Conservation (phyloP, 2,797 vertebrate genomes). For the Eulemur albifrons region DNA sequence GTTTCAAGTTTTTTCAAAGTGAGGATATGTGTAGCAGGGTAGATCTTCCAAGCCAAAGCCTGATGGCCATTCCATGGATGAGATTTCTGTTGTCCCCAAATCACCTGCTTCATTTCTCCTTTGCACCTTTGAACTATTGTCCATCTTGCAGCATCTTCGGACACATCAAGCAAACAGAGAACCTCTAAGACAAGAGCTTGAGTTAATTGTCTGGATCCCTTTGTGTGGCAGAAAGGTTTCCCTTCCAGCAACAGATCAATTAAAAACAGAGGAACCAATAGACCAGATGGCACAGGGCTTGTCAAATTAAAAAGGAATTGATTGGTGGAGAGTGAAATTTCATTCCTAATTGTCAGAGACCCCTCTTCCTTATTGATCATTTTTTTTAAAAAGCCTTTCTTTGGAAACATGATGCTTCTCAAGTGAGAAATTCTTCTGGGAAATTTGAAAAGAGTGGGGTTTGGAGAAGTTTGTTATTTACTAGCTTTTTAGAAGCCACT, state of each 20-base stretch:
- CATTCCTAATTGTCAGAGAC: not conserved
- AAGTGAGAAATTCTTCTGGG: constrained; percentile 16
- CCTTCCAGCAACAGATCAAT: not conserved
- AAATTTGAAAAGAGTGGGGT: not conserved
- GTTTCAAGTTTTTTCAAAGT: constrained; percentile 18
- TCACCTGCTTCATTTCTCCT: not conserved
- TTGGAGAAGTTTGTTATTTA: not conserved
- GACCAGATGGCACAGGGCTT: not conserved
- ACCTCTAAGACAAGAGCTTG: not conserved
- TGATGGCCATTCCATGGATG: not conserved
- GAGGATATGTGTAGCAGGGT: not conserved
- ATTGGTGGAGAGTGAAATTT: constrained; percentile 1
- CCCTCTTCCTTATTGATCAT: not conserved
- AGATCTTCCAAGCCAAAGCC: not conserved
- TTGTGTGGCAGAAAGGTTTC: not conserved
- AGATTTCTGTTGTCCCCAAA: not conserved
- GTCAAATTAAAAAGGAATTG: not conserved
- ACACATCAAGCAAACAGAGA: not conserved
- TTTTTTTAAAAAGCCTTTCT: not conserved
- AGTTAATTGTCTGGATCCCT: not conserved
- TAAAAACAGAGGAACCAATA: not conserved
- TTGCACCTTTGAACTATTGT: not conserved
- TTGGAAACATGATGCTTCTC: not conserved
- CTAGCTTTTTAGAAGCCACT: not conserved
- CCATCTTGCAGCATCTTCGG: not conserved